These are phyloP conservation scores for Catocala fraxini DNA, from an alignment of 2,888 invertebrate genomes.

Conservation along the genomic window DNA sequence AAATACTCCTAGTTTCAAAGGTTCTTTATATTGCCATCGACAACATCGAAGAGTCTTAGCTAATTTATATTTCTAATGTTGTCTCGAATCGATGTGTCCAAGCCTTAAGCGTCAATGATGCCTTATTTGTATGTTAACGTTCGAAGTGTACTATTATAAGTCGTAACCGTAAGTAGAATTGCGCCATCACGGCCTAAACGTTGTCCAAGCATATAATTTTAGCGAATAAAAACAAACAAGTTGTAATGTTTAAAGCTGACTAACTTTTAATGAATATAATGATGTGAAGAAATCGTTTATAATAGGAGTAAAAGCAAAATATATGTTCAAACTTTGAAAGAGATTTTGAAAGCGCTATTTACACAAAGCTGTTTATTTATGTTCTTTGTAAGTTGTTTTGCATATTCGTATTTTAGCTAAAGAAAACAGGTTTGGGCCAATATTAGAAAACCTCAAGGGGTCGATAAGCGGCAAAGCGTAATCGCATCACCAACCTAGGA, in stretches of 20 bases:
- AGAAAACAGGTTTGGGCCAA: no score
- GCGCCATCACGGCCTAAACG: slow-evolving; percentile 65
- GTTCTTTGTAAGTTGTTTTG: no score
- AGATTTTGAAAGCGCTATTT: no score
- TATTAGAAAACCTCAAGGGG: no score
- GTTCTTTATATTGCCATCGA: neutral
- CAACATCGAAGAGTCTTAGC: neutral
- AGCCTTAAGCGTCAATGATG: slow-evolving; percentile 55
- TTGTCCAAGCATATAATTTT: slow-evolving; percentile 71
- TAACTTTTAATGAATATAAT: slow-evolving; percentile 47
- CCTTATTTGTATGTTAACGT: slow-evolving; percentile 71
- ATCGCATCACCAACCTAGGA: no score
- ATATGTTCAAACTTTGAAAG: slow-evolving; percentile 9
- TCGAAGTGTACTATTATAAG: slow-evolving; percentile 70
- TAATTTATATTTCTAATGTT: neutral
- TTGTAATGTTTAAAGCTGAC: slow-evolving; percentile 48
- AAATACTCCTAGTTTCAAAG: no score
- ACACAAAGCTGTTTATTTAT: no score
- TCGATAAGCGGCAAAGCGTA: no score
- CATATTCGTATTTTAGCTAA: no score
- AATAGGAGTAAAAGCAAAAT: slow-evolving; percentile 13
- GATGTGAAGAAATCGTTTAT: slow-evolving; percentile 36
- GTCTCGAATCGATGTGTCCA: neutral
- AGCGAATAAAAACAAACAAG: slow-evolving; percentile 71
- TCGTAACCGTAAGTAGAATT: slow-evolving; percentile 68